phyloP scores from a whole-genome alignment of 92 coral and sea anemone genomes.

The Pocillopora meandrina region DNA sequence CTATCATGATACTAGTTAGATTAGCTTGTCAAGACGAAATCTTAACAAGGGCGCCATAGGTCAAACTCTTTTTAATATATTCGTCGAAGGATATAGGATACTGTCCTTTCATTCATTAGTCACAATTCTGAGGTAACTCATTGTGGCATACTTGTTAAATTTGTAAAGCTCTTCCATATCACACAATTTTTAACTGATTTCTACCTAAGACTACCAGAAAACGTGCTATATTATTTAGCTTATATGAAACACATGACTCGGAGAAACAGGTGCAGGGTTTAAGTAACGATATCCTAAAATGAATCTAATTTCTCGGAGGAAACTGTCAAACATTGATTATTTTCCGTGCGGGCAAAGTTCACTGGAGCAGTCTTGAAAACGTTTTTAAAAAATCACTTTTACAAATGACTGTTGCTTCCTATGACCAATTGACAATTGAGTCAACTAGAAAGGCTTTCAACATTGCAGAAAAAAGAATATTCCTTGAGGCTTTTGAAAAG shows the following conservation, averaged over 20 bases:
- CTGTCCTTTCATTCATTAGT: too few relatives aligned
- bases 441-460: too few relatives aligned
- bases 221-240: neutral
- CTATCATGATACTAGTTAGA: too few relatives aligned
- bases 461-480: too few relatives aligned
- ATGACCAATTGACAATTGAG: neutral
- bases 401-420: neutral
- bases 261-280: neutral
- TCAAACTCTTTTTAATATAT: too few relatives aligned
- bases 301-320: constrained; percentile 1
- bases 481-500: neutral
- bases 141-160: too few relatives aligned
- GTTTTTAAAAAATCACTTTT: neutral
- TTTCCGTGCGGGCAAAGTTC: neutral
- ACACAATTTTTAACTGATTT: neutral
- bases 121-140: too few relatives aligned
- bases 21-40: too few relatives aligned
- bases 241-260: neutral
- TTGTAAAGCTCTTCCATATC: too few relatives aligned
- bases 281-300: neutral
- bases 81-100: too few relatives aligned
- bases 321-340: constrained; percentile 1
- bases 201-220: neutral
- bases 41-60: too few relatives aligned
- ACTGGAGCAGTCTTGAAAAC: neutral